These are phyloP conservation scores for Leptinotarsa tumamoca DNA, from an alignment of 2,888 invertebrate genomes.

Conservation along the genomic window DNA sequence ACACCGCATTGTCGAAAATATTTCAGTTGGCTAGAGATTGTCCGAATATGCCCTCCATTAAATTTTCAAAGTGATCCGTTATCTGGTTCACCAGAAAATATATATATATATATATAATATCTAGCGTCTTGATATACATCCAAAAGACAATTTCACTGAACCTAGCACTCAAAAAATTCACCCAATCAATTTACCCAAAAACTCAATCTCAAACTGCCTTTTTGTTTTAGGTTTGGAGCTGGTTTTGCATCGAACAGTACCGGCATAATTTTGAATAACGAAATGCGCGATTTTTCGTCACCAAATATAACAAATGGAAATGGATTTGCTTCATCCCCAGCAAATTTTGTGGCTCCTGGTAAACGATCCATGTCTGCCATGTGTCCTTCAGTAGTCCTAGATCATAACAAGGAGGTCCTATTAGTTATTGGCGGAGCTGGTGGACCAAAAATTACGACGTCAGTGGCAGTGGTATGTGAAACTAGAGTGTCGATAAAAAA, in stretches of 20 bases:
- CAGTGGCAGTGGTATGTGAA: constrained; percentile 72
- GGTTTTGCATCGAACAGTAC: constrained; percentile 80
- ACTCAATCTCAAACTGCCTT: too few relatives aligned
- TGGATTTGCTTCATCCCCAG: constrained; percentile 80
- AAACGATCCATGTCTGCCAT: constrained; percentile 92
- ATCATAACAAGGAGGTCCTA: constrained; percentile 69
- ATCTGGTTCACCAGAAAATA: too few relatives aligned
- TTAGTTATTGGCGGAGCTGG: constrained; percentile 84
- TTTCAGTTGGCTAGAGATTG: too few relatives aligned
- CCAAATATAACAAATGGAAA: constrained; percentile 76
- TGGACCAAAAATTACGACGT: constrained; percentile 90
- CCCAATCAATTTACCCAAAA: too few relatives aligned
- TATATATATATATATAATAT: too few relatives aligned
- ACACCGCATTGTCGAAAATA: too few relatives aligned
- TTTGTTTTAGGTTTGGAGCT: constrained; percentile 42
- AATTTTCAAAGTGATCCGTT: too few relatives aligned
- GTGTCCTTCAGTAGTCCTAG: constrained; percentile 84
- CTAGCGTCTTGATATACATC: too few relatives aligned
- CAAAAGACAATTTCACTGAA: too few relatives aligned
- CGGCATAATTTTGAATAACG: constrained; percentile 87
- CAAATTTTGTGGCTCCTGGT: constrained; percentile 85
- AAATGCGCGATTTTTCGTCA: constrained; percentile 91
- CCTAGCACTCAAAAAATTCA: too few relatives aligned
- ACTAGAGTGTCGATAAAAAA: too few relatives aligned
- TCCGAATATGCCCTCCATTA: too few relatives aligned